Percentiles rank a stretch among this genome's conserved stretches.
These are phyloP conservation scores for Hirtodrosophila histrioides DNA, from an alignment of 2,888 invertebrate species.

Conservation along the genomic window DNA sequence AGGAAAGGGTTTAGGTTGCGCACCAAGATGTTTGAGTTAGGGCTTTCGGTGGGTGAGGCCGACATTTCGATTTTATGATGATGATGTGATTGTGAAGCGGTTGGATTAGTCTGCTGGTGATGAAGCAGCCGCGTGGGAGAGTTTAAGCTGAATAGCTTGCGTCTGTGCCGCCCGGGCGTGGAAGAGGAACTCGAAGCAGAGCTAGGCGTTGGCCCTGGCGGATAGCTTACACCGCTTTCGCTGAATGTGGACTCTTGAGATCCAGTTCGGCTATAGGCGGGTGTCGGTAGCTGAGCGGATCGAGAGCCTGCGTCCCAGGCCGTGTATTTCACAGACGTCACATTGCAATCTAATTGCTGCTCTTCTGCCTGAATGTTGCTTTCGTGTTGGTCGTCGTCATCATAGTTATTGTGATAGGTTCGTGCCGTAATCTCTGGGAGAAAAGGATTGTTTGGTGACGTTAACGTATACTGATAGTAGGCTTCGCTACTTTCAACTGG, in stretches of 20 bases:
- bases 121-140: constrained; percentile 78
- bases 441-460: constrained; percentile 84
- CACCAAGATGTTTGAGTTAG: constrained; percentile 66
- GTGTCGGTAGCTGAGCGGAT: constrained; percentile 76
- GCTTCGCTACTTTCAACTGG: constrained; percentile 59
- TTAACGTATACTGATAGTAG: constrained; percentile 82
- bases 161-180: constrained; percentile 81
- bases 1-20: constrained; percentile 83
- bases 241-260: constrained; percentile 81
- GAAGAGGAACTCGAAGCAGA: constrained; percentile 75
- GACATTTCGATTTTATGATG: constrained; percentile 36
- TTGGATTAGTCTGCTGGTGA: constrained; percentile 38
- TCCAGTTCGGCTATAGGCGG: constrained; percentile 77
- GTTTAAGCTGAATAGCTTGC: constrained; percentile 81
- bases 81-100: constrained; percentile 37
- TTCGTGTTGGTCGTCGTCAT: constrained; percentile 57
- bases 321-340: constrained; percentile 70
- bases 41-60: constrained; percentile 55
- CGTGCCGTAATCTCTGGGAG: constrained; percentile 83
- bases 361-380: constrained; percentile 46
- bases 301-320: constrained; percentile 55
- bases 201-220: constrained; percentile 66
- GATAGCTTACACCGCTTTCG: constrained; percentile 62
- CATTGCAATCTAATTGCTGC: constrained; percentile 72
- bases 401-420: constrained; percentile 81